Conservation (phyloP, 2,888 invertebrate genomes). For the Arrhopalites spinosus region DNA sequence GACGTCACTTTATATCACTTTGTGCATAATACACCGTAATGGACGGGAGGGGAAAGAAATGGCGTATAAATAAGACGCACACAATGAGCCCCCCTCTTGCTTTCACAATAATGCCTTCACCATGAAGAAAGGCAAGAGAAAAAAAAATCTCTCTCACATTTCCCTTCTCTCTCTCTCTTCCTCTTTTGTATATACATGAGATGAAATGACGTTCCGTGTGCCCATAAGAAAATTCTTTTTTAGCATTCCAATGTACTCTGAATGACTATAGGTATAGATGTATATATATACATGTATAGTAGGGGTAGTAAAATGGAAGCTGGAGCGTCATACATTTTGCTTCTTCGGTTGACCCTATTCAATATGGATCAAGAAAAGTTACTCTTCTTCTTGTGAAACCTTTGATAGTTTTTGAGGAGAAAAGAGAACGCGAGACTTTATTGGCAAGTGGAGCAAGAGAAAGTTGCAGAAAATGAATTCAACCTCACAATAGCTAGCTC, state of each 20-base stretch:
- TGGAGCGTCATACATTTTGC: not conserved
- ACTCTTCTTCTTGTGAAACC: no score
- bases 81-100: not conserved
- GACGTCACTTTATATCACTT: constrained; percentile 5
- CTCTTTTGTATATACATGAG: not conserved
- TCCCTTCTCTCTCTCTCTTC: not conserved
- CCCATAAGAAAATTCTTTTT: not conserved
- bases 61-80: constrained; percentile 2
- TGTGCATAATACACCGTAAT: constrained; percentile 2
- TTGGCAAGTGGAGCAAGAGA: not conserved
- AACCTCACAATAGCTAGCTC: not conserved
- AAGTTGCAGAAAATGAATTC: constrained; percentile 1
- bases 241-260: not conserved
- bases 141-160: not conserved
- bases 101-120: not conserved
- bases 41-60: not conserved
- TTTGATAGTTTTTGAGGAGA: no score
- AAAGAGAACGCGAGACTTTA: not conserved
- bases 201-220: not conserved
- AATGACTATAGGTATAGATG: not conserved
- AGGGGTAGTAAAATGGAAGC: not conserved
- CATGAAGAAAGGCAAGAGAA: not conserved
- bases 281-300: no score
- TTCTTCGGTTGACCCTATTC: not conserved
- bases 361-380: constrained; percentile 2